A percentile compares a stretch with the other conserved stretches of the same genome.
Conservation (phyloP, 2,888 invertebrate species). For the Pseudoips prasinana region DNA sequence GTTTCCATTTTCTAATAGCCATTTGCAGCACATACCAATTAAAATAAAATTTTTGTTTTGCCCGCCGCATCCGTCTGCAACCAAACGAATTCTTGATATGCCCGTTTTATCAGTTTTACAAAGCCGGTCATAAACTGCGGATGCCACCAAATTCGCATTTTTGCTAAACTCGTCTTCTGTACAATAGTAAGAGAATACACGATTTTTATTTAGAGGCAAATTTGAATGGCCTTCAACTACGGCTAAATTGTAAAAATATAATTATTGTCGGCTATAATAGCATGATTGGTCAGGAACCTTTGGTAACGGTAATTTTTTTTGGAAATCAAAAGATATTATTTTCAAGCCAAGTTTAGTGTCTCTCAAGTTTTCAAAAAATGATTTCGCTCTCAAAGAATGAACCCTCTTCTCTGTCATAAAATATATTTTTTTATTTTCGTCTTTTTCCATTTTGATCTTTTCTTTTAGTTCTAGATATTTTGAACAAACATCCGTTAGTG, state of each 20-base stretch:
- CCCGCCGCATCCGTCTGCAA: slow-evolving; percentile 20
- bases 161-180: slow-evolving; percentile 23
- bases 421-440: slow-evolving; percentile 18
- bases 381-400: slow-evolving; percentile 27
- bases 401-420: slow-evolving; percentile 29
- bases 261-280: slow-evolving; percentile 18
- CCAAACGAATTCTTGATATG: slow-evolving; percentile 12
- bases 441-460: slow-evolving; percentile 32
- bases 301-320: slow-evolving; percentile 40
- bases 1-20: slow-evolving; percentile 15
- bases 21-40: slow-evolving; percentile 24
- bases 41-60: slow-evolving; percentile 25
- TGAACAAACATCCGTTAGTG: slow-evolving; percentile 30
- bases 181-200: slow-evolving; percentile 33
- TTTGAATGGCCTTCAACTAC: too few relatives aligned
- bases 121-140: slow-evolving; percentile 4
- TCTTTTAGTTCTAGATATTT: slow-evolving; percentile 31
- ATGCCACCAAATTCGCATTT: slow-evolving; percentile 24
- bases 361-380: slow-evolving; percentile 31
- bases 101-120: slow-evolving; percentile 8
- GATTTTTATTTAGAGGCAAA: too few relatives aligned
- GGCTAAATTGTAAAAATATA: slow-evolving; percentile 27
- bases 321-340: slow-evolving; percentile 41
- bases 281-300: slow-evolving; percentile 31
- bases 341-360: slow-evolving; percentile 21